Conservation (phyloP, 2,888 invertebrate genomes). For the Camptogramma bilineatum region DNA sequence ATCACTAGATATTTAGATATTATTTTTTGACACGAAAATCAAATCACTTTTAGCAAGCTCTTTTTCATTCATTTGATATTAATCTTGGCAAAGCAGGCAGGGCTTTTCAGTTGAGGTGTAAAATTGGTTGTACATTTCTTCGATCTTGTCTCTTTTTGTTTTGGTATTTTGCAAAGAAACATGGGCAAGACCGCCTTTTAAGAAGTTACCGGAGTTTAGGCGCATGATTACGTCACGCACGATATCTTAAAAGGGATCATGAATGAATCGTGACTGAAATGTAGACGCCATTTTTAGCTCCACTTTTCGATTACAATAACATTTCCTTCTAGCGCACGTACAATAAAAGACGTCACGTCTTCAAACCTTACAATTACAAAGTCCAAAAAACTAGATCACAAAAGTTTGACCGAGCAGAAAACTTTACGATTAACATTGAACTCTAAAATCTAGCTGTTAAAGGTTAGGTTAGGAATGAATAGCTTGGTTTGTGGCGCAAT, state of each 20-base stretch:
- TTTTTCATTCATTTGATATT: no score
- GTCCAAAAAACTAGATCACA: constrained; percentile 29
- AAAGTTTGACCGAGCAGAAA: constrained; percentile 11
- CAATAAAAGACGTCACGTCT: constrained; percentile 7
- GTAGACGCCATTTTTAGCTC: neutral
- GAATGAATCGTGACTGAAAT: neutral
- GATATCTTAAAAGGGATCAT: neutral
- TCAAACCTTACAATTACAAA: constrained; percentile 3
- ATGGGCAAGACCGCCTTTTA: no score
- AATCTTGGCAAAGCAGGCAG: no score
- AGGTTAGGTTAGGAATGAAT: constrained; percentile 14
- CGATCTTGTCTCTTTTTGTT: no score
- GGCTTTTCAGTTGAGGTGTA: no score
- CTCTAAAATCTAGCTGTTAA: neutral
- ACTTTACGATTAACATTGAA: constrained; percentile 3
- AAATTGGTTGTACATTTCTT: no score
- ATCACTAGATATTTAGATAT: no score
- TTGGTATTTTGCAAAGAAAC: no score
- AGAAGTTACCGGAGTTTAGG: neutral
- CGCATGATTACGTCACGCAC: neutral
- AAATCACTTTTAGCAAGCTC: no score
- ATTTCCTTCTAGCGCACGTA: constrained; percentile 6
- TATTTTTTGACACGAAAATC: no score
- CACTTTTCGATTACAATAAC: neutral
- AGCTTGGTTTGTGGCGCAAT: constrained; percentile 2